Percentiles rank a stretch among this genome's conserved stretches.
Evolutionary conservation across 1,140 invertebrate genomes (phyloP).

Genomic region (Drosophila carrolli): DNA sequence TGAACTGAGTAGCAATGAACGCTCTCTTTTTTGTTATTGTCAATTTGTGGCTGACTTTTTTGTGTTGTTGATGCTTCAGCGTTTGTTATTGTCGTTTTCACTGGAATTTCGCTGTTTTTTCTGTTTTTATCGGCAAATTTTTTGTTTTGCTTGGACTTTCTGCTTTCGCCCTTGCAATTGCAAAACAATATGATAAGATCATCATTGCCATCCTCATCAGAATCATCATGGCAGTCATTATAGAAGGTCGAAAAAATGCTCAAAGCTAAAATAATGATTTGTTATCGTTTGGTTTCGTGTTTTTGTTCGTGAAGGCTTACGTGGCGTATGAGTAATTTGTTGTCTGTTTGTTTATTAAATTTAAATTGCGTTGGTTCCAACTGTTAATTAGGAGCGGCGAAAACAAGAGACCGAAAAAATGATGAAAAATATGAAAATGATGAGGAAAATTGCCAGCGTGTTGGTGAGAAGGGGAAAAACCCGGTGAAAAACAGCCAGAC

Average conservation of each 20-base stretch:
- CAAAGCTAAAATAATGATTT: constrained; percentile 40
- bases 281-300: constrained; percentile 29
- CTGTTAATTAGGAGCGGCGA: constrained; percentile 41
- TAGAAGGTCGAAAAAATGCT: constrained; percentile 51
- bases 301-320: constrained; percentile 36
- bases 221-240: constrained; percentile 33
- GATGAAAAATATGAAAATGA: constrained; percentile 31
- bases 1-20: constrained; percentile 12
- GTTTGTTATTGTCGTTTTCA: constrained; percentile 49
- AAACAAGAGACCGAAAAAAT: constrained; percentile 2
- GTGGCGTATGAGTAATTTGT: constrained; percentile 72
- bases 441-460: constrained; percentile 2
- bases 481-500: constrained; percentile 22
- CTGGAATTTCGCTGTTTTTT: constrained; percentile 42
- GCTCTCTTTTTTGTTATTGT: constrained; percentile 37
- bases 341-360: constrained; percentile 58
- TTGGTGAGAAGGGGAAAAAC: not conserved
- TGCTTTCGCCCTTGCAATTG: constrained; percentile 15
- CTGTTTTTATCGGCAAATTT: constrained; percentile 68
- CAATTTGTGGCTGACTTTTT: constrained; percentile 36
- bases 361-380: constrained; percentile 56
- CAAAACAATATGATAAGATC: constrained; percentile 21
- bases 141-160: constrained; percentile 24
- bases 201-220: constrained; percentile 45
- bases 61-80: constrained; percentile 39